Conservation (phyloP, 1,140 invertebrate species). For the Physella acuta region DNA sequence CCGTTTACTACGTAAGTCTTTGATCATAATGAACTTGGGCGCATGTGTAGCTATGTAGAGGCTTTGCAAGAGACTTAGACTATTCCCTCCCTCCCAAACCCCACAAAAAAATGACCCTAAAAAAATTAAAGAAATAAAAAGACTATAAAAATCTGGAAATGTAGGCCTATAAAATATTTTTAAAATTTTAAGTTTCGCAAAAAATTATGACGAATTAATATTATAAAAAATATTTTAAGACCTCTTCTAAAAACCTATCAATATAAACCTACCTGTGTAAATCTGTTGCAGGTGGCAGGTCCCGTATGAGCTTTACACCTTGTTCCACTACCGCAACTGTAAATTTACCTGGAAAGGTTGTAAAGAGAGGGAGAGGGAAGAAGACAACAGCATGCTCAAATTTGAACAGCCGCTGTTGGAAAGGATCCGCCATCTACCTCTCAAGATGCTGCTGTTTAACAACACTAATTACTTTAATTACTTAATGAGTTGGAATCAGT, state of each 20-base stretch:
- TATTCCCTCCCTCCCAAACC: background rate
- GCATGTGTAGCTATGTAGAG: background rate
- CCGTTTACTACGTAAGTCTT: slow-evolving; percentile 1
- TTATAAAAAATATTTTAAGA: background rate
- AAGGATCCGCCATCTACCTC: background rate
- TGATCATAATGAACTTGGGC: background rate
- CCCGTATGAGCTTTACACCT: background rate
- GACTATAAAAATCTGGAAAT: too few relatives aligned
- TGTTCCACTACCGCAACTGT: slow-evolving; percentile 8
- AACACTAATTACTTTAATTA: too few relatives aligned
- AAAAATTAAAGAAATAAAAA: too few relatives aligned
- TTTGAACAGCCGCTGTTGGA: slow-evolving; percentile 3
- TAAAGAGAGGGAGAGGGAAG: background rate
- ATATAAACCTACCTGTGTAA: background rate
- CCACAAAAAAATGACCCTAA: too few relatives aligned
- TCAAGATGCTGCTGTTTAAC: background rate
- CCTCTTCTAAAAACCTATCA: background rate
- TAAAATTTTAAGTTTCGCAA: background rate
- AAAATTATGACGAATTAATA: background rate
- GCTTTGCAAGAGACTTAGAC: background rate
- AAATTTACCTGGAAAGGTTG: slow-evolving; percentile 10
- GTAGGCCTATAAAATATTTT: too few relatives aligned
- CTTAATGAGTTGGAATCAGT: too few relatives aligned
- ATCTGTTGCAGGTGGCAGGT: background rate
- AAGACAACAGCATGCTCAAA: background rate